Base-by-base conservation (phyloP, 1,140 invertebrate species). In the Tenebrio molitor region DNA sequence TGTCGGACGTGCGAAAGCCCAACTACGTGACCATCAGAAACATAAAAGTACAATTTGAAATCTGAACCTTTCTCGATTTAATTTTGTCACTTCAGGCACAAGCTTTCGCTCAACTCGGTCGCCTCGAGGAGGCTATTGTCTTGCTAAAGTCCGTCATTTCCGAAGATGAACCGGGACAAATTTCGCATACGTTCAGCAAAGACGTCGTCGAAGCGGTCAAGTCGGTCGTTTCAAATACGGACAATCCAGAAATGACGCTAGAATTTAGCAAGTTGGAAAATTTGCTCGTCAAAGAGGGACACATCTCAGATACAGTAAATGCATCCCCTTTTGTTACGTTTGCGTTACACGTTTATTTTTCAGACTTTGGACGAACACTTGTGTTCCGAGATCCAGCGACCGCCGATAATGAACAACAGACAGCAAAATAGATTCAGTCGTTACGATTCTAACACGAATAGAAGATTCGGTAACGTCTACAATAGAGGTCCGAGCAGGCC, bases 1-100 rank as follows among this genome's bases (percentile, higher is more conserved):
- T 92, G 15, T 79, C 85, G 1, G 71, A 76, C 17, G 73, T 85
- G 7, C 85, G 78, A 75, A 82, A 85, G 36, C 83, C 84, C 58
- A 85, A 88, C 71, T 93, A 91, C 77, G 88, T 92, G 0, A 89
- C 89, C 10, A 78, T 91, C 0, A 87, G 90, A 73, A 91, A 90
- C 85, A 80, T 93, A 8, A 92, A 90, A 83, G 84, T 92, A 74
- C 78, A 69, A 25, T 14, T 0, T 15, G 19, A n/a, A 10, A 4
- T 14, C 7, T 14, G 1, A 29, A n/a, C n/a, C n/a, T 29, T 58
- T 25, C 19, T 58, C 7, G 2, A 2, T 7, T 29, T n/a, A 12
- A 14, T 12, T 29, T 58, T 12, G 12, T 46, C 12, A 46, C 67
- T 84, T 58, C 70, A 90, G 88, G 84, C 85, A 2, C 74, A 83